A percentile compares a stretch with the other conserved stretches of the same genome.
Evolutionary conservation across 1,140 invertebrate species (phyloP).

Genomic region (Acromyrmex echinatior): DNA sequence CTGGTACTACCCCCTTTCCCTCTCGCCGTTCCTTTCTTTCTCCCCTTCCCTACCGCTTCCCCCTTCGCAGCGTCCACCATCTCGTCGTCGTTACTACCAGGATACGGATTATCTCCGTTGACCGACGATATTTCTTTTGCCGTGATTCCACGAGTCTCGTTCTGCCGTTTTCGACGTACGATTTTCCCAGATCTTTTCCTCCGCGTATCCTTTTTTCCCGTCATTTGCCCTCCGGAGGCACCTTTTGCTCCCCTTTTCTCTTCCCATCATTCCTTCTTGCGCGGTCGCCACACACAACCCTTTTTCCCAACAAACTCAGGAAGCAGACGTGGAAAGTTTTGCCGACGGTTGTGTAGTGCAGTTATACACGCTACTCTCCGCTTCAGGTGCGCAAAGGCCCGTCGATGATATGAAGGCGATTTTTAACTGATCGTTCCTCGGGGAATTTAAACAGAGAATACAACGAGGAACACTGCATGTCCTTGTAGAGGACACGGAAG

Average conservation of each 20-base stretch:
- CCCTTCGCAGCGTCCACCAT: constrained; percentile 67
- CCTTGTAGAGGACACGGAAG: constrained; percentile 12
- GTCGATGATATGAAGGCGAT: constrained; percentile 36
- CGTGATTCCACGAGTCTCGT: constrained; percentile 73
- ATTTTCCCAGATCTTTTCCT: constrained; percentile 69
- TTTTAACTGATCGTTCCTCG: constrained; percentile 56
- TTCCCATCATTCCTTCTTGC: neutral
- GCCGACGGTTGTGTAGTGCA: constrained; percentile 35
- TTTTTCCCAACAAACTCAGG: constrained; percentile 49
- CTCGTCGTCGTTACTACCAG: constrained; percentile 85
- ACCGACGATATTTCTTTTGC: constrained; percentile 85
- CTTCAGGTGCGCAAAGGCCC: constrained; percentile 37
- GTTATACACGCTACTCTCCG: neutral
- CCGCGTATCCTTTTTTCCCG: constrained; percentile 55
- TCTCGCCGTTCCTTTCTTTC: constrained; percentile 30
- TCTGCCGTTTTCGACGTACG: constrained; percentile 67
- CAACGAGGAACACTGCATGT: neutral
- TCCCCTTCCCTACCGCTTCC: constrained; percentile 37
- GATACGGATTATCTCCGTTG: constrained; percentile 85
- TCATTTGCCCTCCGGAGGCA: constrained; percentile 54
- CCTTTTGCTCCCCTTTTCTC: constrained; percentile 32
- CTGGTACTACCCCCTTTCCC: constrained; percentile 46
- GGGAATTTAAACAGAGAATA: neutral
- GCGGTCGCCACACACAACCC: constrained; percentile 44
- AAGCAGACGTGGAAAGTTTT: constrained; percentile 65